phyloP scores from a whole-genome alignment of 2,113 vertebrate species.

The Dicentrarchus labrax region DNA sequence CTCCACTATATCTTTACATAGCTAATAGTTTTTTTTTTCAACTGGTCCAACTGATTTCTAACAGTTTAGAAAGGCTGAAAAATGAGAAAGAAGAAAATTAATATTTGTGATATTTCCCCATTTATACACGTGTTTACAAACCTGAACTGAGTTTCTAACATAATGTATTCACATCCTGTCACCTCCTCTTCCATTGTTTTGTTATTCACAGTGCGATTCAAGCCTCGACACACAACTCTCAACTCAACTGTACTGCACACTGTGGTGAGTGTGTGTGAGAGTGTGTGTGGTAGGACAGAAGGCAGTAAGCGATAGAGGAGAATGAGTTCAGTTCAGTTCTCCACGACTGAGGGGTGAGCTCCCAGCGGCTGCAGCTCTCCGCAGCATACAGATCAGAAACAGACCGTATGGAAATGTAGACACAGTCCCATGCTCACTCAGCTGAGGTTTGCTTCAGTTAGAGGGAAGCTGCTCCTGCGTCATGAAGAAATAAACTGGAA shows the following conservation, averaged over 20 bases:
- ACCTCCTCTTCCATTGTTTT: not conserved
- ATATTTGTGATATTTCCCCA: too few species aligned
- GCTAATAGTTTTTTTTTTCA: too few species aligned
- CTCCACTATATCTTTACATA: too few species aligned
- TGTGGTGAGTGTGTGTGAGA: too few species aligned
- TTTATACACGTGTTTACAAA: not conserved
- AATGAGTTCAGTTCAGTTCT: slow-evolving; percentile 6
- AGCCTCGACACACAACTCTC: not conserved
- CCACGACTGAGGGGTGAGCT: not conserved
- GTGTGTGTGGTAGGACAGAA: not conserved
- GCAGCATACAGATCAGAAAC: slow-evolving; percentile 35
- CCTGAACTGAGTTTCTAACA: not conserved
- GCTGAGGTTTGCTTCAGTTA: slow-evolving; percentile 15
- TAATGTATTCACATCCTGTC: not conserved
- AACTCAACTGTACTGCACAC: too few species aligned
- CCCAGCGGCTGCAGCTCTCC: slow-evolving; percentile 2
- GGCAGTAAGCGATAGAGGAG: not conserved
- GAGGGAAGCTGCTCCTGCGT: slow-evolving; percentile 1
- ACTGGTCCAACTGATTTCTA: too few species aligned
- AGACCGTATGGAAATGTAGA: slow-evolving; percentile 11
- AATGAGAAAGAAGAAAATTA: too few species aligned
- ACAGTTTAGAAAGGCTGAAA: too few species aligned
- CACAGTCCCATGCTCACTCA: slow-evolving; percentile 2
- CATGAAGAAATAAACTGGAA: slow-evolving; percentile 3
- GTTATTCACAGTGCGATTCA: not conserved